Conservation (phyloP, 2,113 vertebrate species). For the Crotophaga sulcirostris region DNA sequence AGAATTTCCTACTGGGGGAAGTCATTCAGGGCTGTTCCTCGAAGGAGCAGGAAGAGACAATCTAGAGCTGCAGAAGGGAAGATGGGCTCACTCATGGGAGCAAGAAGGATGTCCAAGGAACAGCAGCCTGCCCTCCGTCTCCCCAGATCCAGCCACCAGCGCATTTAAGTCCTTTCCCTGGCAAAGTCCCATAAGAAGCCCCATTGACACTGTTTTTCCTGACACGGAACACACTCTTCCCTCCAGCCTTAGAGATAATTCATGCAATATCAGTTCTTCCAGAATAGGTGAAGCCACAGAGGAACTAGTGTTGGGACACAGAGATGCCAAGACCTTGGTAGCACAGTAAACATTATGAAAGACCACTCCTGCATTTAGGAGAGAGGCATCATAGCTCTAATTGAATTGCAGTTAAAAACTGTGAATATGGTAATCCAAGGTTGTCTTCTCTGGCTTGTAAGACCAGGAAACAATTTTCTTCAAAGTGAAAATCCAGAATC, state of each 20-base stretch:
- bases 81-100: background rate
- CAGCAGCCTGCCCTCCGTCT: background rate
- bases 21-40: background rate
- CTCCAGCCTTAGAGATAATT: background rate
- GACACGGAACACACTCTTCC: background rate
- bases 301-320: background rate
- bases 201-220: background rate
- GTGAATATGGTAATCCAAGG: background rate
- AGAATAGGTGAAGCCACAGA: background rate
- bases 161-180: background rate
- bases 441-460: background rate
- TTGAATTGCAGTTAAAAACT: background rate
- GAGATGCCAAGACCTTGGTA: background rate
- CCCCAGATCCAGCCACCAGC: background rate
- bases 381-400: background rate
- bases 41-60: background rate
- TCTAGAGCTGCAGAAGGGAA: background rate
- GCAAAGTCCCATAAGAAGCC: background rate
- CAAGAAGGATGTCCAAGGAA: background rate
- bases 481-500: background rate
- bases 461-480: background rate
- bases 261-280: background rate
- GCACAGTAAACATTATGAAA: background rate
- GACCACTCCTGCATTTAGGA: background rate
- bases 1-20: background rate